phyloP scores from a whole-genome alignment of 2,888 invertebrate species.

The Vesta saturnalis region DNA sequence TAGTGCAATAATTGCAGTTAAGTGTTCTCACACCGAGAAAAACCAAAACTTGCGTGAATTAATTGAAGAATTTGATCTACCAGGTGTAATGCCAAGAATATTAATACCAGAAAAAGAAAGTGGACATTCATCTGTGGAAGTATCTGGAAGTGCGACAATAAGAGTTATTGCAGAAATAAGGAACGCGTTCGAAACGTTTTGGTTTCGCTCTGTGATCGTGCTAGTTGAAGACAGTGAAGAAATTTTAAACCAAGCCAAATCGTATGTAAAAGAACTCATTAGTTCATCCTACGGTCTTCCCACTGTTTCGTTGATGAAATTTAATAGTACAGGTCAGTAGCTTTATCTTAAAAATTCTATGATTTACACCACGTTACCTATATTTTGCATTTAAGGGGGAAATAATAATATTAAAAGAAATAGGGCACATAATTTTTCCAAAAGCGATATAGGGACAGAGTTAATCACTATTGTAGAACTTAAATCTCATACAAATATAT shows the following conservation, averaged over 20 bases:
- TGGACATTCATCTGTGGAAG: no score
- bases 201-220: conserved; percentile 46
- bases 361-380: neutral
- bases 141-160: neutral
- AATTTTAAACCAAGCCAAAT: conserved; percentile 43
- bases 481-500: no score
- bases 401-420: no score
- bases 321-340: conserved; percentile 53
- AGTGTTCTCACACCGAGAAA: neutral
- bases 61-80: neutral
- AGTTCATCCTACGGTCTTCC: conserved; percentile 40
- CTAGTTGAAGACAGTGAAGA: conserved; percentile 51
- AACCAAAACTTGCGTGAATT: no score
- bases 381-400: no score
- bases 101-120: neutral
- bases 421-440: no score
- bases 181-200: conserved; percentile 32
- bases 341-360: neutral
- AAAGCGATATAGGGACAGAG: no score
- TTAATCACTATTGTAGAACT: no score
- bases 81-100: neutral
- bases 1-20: neutral
- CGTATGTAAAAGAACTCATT: conserved; percentile 45
- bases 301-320: conserved; percentile 54
- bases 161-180: conserved; percentile 23